Conservation (phyloP, 2,888 invertebrate genomes). For the Lottia gigantea region DNA sequence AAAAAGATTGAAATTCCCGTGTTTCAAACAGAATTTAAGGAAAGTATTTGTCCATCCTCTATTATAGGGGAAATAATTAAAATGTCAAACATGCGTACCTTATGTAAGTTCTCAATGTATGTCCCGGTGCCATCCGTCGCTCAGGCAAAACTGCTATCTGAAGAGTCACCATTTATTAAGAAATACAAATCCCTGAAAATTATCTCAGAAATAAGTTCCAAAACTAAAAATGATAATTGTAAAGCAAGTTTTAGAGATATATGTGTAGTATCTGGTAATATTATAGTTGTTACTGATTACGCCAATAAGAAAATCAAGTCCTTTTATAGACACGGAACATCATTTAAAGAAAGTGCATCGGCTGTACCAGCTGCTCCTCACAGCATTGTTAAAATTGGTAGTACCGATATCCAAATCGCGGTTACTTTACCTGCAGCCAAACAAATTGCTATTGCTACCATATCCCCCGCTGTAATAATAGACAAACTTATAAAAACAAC, state of each 20-base stretch:
- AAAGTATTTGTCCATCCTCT: too few species aligned
- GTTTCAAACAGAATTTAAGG: too few species aligned
- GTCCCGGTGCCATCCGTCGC: too few species aligned
- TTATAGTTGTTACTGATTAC: conserved; percentile 13
- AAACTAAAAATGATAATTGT: conserved; percentile 7
- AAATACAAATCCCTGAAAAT: background rate
- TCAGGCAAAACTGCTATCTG: background rate
- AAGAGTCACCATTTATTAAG: background rate
- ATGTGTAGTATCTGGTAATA: background rate
- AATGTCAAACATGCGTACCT: too few species aligned
- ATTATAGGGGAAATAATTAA: too few species aligned
- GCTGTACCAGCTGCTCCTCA: background rate
- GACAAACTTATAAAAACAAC: conserved; percentile 7
- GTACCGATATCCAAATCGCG: conserved; percentile 1
- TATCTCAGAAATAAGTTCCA: background rate
- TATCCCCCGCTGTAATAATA: background rate
- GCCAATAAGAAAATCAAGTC: conserved; percentile 11
- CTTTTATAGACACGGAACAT: conserved; percentile 11
- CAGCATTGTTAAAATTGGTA: background rate
- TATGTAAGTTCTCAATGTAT: too few species aligned
- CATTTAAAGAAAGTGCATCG: background rate
- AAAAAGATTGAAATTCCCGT: too few species aligned
- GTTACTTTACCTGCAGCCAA: conserved; percentile 15
- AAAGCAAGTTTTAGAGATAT: conserved; percentile 1
- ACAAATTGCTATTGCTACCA: conserved; percentile 5